A percentile compares a stretch with the other conserved stretches of the same genome.
Conservation (phyloP, 2,888 invertebrate genomes). For the Eudemis profundana region DNA sequence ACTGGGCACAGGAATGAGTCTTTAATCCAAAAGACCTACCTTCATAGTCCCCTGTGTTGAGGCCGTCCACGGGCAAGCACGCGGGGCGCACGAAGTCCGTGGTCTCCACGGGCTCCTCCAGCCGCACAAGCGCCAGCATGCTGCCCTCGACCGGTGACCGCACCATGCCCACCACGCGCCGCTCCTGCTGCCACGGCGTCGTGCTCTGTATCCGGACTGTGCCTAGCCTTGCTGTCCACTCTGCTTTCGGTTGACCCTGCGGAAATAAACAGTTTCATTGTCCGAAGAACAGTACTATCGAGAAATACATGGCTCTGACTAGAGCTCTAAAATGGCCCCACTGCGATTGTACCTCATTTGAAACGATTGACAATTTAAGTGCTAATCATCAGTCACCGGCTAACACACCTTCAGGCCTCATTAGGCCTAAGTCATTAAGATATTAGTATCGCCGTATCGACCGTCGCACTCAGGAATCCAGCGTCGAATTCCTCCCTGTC, state of each 20-base stretch:
- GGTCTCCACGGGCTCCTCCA: slow-evolving; percentile 90
- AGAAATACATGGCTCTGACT: too few relatives aligned
- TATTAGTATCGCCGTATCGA: too few relatives aligned
- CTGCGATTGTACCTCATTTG: too few relatives aligned
- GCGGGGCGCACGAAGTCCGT: slow-evolving; percentile 94
- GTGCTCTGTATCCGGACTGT: slow-evolving; percentile 90
- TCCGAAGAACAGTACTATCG: background rate
- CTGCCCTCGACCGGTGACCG: slow-evolving; percentile 96
- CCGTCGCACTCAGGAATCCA: too few relatives aligned
- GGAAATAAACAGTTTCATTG: background rate
- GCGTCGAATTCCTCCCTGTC: too few relatives aligned
- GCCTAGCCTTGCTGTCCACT: slow-evolving; percentile 93
- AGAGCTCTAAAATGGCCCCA: too few relatives aligned
- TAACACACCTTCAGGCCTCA: too few relatives aligned
- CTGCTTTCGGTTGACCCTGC: slow-evolving; percentile 93
- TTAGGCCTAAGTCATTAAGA: too few relatives aligned
- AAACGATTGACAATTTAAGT: too few relatives aligned
- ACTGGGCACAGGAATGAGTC: too few relatives aligned
- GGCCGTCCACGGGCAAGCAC: slow-evolving; percentile 88
- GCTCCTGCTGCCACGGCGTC: slow-evolving; percentile 95
- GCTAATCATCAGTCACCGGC: too few relatives aligned
- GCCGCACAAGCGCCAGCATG: slow-evolving; percentile 91
- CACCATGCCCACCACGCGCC: slow-evolving; percentile 93
- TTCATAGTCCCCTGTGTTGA: slow-evolving; percentile 56
- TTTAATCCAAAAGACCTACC: background rate